A percentile compares a stretch with the other conserved stretches of the same genome.
phyloP scores from a whole-genome alignment of 2,888 invertebrate genomes.

The Nomada lathburiana region DNA sequence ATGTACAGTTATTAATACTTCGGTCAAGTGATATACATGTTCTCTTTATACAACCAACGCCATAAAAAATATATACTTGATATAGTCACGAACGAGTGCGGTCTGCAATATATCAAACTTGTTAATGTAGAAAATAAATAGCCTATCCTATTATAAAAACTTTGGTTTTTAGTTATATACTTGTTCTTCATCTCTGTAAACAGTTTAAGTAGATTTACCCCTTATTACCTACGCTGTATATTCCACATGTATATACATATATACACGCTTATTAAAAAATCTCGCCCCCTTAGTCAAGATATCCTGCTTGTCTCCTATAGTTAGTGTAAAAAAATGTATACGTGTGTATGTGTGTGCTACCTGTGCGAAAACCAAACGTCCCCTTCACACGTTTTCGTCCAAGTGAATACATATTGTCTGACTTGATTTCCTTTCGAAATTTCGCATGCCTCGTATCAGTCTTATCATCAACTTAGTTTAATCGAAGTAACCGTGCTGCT shows the following conservation, averaged over 20 bases:
- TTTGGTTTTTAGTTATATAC: slow-evolving; percentile 49
- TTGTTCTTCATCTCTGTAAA: slow-evolving; percentile 11
- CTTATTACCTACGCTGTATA: slow-evolving; percentile 34
- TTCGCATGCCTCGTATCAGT: slow-evolving; percentile 57
- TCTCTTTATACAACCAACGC: slow-evolving; percentile 25
- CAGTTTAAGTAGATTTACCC: slow-evolving; percentile 38
- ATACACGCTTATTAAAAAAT: slow-evolving; percentile 48
- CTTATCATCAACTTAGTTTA: slow-evolving; percentile 67
- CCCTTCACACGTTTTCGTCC: neutral
- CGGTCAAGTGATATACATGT: slow-evolving; percentile 9
- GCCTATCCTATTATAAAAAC: slow-evolving; percentile 55
- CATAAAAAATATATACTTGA: slow-evolving; percentile 30
- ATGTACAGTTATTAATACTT: slow-evolving; percentile 48
- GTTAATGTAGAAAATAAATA: slow-evolving; percentile 59
- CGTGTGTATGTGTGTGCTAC: slow-evolving; percentile 3
- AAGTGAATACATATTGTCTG: neutral
- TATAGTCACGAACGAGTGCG: slow-evolving; percentile 20
- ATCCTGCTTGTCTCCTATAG: slow-evolving; percentile 11
- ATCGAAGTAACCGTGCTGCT: slow-evolving; percentile 60
- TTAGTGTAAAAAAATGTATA: slow-evolving; percentile 58
- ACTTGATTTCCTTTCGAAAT: slow-evolving; percentile 22
- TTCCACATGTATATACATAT: slow-evolving; percentile 16
- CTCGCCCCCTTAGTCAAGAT: neutral
- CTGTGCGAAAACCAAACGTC: slow-evolving; percentile 44
- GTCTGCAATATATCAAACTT: slow-evolving; percentile 40